A percentile compares a stretch with the other conserved stretches of the same genome.
These are phyloP conservation scores for Myrmecophaga tridactyla DNA, from an alignment of 2,113 vertebrate genomes.

Conservation along the genomic window DNA sequence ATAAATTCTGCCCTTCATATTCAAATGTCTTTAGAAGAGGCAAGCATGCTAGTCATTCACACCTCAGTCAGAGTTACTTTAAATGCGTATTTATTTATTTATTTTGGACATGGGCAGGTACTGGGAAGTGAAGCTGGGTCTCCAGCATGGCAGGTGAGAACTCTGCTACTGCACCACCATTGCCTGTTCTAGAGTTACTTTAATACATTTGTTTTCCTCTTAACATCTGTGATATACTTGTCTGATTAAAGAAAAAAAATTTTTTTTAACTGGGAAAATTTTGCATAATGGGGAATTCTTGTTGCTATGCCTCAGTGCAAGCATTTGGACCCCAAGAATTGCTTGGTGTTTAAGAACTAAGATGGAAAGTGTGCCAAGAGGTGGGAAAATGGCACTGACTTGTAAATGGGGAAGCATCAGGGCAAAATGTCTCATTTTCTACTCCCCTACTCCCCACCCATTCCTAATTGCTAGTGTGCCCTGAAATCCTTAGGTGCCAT, in stretches of 20 bases:
- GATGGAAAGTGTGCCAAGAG: not conserved
- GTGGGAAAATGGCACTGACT: not conserved
- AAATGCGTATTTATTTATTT: too few species aligned
- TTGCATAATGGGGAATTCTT: not conserved
- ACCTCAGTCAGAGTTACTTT: not conserved
- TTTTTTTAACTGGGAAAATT: not conserved
- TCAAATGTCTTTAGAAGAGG: not conserved
- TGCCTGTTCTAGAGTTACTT: too few species aligned
- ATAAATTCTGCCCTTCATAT: not conserved
- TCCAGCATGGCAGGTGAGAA: too few species aligned
- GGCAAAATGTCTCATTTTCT: not conserved
- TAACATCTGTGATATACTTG: not conserved
- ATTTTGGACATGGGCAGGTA: too few species aligned
- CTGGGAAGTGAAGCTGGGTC: too few species aligned
- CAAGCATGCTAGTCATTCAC: not conserved
- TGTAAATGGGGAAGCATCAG: not conserved
- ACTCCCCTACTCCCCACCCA: accelerated
- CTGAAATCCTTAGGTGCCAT: not conserved
- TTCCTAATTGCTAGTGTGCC: not conserved
- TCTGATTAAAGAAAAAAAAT: not conserved
- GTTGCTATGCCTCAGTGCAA: not conserved
- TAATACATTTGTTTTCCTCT: not conserved
- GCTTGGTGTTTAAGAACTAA: not conserved
- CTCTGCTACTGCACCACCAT: too few species aligned
- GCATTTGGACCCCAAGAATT: not conserved